A percentile compares a stretch with the other conserved stretches of the same genome.
Conservation (phyloP, 2,797 vertebrate species). For the Gymnopithys bicolor region DNA sequence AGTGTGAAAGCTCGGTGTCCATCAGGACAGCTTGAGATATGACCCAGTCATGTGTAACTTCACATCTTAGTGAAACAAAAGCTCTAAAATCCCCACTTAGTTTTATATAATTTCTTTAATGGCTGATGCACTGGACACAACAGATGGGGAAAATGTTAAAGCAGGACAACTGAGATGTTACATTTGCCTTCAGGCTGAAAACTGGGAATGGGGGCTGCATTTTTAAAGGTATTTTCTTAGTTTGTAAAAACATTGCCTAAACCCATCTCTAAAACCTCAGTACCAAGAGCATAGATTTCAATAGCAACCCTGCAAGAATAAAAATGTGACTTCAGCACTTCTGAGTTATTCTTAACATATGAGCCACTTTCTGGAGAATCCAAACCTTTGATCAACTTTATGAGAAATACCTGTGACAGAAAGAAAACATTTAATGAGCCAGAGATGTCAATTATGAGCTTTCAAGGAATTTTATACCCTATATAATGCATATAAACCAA, state of each 20-base stretch:
- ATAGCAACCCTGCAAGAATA: neutral
- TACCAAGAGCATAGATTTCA: neutral
- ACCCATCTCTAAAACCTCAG: neutral
- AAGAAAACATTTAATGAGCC: constrained; percentile 49
- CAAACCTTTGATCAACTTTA: constrained; percentile 59
- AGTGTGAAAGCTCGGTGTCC: neutral
- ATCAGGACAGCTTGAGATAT: neutral
- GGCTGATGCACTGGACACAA: neutral
- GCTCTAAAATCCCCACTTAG: neutral
- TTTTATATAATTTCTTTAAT: neutral
- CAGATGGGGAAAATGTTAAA: neutral
- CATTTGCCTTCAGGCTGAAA: neutral
- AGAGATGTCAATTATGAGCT: constrained; percentile 42
- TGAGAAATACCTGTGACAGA: constrained; percentile 60
- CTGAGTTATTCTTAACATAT: constrained; percentile 53
- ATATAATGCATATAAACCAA: neutral
- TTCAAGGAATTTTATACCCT: constrained; percentile 18
- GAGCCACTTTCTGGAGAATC: constrained; percentile 33
- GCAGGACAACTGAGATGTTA: neutral
- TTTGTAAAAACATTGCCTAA: constrained; percentile 21
- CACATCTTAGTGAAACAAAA: neutral
- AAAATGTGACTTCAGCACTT: constrained; percentile 49
- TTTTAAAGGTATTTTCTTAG: neutral
- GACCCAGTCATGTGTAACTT: neutral
- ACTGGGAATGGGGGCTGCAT: rapidly evolving